phyloP scores from a whole-genome alignment of 2,113 vertebrate species.

The Origma solitaria region DNA sequence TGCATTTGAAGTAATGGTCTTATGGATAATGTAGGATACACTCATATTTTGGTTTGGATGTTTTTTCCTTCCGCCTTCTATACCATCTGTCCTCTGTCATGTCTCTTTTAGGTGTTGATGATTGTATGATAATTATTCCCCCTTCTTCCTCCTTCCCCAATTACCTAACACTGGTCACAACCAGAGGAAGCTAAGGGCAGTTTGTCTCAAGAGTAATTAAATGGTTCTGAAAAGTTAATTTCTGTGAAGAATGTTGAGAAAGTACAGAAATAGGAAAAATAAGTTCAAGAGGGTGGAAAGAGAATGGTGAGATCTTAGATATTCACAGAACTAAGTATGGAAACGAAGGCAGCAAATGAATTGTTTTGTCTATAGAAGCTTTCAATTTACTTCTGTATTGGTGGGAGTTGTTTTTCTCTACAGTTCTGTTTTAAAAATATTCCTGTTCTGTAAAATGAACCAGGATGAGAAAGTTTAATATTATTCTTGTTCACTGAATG shows the following conservation, averaged over 20 bases:
- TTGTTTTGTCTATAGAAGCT: background rate
- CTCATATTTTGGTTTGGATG: background rate
- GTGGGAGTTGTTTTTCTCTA: background rate
- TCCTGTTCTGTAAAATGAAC: background rate
- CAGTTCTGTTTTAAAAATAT: background rate
- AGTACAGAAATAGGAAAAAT: background rate
- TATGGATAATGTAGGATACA: background rate
- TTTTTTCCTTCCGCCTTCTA: background rate
- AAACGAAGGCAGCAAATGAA: background rate
- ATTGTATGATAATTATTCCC: background rate
- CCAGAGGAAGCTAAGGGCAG: background rate
- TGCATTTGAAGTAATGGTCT: background rate
- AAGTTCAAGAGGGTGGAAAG: background rate
- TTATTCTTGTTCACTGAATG: background rate
- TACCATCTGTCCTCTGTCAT: background rate
- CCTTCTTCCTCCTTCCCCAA: fast-evolving
- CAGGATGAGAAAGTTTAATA: background rate
- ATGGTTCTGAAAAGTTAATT: background rate
- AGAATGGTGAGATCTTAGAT: background rate
- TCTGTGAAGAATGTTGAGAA: background rate
- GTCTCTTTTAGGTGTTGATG: background rate
- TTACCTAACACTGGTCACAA: background rate
- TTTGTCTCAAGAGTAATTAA: background rate
- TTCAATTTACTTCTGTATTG: background rate
- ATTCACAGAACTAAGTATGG: background rate